Conservation (phyloP, 2,113 vertebrate species). For the Penelope pileata region DNA sequence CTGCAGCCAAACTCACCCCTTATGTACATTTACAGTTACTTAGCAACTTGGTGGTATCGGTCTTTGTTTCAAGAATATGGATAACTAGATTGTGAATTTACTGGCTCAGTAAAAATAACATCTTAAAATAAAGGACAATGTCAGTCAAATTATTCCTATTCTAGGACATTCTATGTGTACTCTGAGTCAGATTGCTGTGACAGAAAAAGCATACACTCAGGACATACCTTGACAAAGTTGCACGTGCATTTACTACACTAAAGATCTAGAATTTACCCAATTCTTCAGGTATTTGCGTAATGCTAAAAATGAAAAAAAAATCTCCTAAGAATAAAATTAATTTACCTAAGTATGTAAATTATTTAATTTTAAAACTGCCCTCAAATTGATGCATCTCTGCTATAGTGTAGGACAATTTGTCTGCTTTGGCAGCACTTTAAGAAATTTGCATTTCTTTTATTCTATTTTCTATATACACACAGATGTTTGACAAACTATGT, state of each 20-base stretch:
- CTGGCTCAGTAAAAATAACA: conserved; percentile 38
- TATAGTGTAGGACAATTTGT: background rate
- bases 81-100: conserved; percentile 26
- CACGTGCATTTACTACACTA: background rate
- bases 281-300: background rate
- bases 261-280: background rate
- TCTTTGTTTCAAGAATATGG: conserved; percentile 32
- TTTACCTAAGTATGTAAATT: background rate
- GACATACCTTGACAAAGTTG: background rate
- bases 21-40: background rate
- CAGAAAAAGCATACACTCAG: conserved; percentile 12
- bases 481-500: background rate
- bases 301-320: background rate
- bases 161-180: conserved; percentile 15
- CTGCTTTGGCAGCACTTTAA: background rate
- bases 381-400: background rate
- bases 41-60: background rate
- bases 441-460: background rate
- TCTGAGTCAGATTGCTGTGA: conserved; percentile 49
- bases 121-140: conserved; percentile 21
- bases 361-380: background rate
- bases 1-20: background rate
- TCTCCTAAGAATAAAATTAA: background rate
- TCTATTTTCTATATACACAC: background rate
- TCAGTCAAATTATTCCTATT: conserved; percentile 49